These are phyloP conservation scores for Vanessa tameamea DNA, from an alignment of 1,140 invertebrate species.

Conservation along the genomic window DNA sequence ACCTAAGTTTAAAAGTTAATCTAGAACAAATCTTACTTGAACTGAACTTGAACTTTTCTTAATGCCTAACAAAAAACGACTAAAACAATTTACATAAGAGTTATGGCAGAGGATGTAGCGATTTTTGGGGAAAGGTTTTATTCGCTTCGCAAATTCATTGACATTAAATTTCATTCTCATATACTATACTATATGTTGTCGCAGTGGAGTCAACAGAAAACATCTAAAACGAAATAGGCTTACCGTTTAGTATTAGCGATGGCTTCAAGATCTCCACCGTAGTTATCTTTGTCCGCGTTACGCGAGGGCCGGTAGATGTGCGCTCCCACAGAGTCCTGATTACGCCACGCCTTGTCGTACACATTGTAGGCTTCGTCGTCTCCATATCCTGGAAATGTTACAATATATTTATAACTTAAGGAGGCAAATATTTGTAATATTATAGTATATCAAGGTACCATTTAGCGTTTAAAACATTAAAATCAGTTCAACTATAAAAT, in stretches of 20 bases:
- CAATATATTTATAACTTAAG: not conserved
- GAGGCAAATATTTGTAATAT: too few species aligned
- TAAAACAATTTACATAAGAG: too few species aligned
- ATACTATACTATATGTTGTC: too few species aligned
- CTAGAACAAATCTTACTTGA: not conserved
- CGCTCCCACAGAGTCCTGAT: constrained; percentile 89
- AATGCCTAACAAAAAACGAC: too few species aligned
- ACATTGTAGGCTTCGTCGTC: constrained; percentile 99
- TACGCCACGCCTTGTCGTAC: constrained; percentile 97
- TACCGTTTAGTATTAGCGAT: constrained; percentile 93
- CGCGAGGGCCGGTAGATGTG: constrained; percentile 96
- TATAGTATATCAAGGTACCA: too few species aligned
- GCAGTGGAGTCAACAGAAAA: not conserved
- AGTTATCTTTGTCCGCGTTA: constrained; percentile 94
- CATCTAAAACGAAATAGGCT: not conserved
- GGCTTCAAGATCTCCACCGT: constrained; percentile 93
- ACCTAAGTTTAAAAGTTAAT: not conserved
- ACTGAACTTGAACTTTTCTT: too few species aligned
- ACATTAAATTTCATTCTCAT: too few species aligned
- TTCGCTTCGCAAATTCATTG: too few species aligned
- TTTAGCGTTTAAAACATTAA: too few species aligned
- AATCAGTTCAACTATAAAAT: too few species aligned
- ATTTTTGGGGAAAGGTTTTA: too few species aligned
- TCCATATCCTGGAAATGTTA: constrained; percentile 87
- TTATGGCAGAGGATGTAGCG: too few species aligned